These are phyloP conservation scores for Laticauda laticaudata DNA, from an alignment of 2,113 vertebrate species.

Conservation along the genomic window DNA sequence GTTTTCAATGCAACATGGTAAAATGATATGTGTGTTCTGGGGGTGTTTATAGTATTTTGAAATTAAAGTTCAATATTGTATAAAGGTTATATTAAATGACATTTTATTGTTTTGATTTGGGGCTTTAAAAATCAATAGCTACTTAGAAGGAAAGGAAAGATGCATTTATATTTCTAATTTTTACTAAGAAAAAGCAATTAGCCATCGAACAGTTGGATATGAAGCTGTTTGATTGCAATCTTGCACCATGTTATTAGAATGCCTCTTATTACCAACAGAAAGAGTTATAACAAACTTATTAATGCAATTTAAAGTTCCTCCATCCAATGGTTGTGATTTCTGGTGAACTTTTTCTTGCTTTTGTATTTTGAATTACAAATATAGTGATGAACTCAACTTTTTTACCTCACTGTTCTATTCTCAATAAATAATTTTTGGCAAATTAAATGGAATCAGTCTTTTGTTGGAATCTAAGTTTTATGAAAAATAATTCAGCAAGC, in stretches of 20 bases:
- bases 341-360: slow-evolving; percentile 11
- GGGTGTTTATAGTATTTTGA: neutral
- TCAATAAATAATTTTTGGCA: slow-evolving; percentile 6
- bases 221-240: neutral
- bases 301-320: neutral
- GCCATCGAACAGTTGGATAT: neutral
- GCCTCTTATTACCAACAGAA: neutral
- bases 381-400: neutral
- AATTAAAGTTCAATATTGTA: neutral
- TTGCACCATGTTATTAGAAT: neutral
- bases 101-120: neutral
- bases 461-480: neutral
- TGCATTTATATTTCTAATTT: neutral
- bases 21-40: neutral
- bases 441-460: slow-evolving; percentile 16
- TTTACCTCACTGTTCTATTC: slow-evolving; percentile 6
- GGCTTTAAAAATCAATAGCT: neutral
- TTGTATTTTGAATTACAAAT: slow-evolving; percentile 3
- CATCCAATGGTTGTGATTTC: neutral
- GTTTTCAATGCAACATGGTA: neutral
- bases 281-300: neutral
- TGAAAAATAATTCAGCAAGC: neutral
- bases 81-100: neutral
- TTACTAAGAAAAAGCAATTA: neutral
- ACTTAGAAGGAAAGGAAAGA: neutral